Evolutionary conservation across 2,797 vertebrate genomes (phyloP), one percentile per base, ranked within the genome.

Genomic region (Kryptopterus vitreolus): DNA sequence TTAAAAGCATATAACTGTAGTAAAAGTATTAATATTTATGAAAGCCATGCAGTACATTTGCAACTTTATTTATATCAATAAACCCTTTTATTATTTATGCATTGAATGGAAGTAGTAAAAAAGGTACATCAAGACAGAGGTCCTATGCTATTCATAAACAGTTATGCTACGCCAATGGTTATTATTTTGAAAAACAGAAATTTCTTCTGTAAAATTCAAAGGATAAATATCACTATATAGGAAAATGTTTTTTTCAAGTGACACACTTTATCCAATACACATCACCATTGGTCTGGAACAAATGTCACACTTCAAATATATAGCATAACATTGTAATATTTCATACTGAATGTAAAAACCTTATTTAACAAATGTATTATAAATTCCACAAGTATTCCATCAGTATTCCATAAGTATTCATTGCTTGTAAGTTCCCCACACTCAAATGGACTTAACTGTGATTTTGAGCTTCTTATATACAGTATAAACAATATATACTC

Each of bases 1-100:
- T 57, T 73, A 10, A 35, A 4, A 33, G 11, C 7, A 5, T 53
- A 33, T 18, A 35, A 53, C 1, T 26, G 55, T n/a, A 53, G 50
- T 13, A 7, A 53, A 43, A 43, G 5, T 43, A 58, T 74, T 58
- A 58, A 58, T 74, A 74, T 74, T 74, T 58, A 74, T 74, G 15
- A 29, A n/a, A 26, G 18, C 2, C 7, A 74, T 73, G 26, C 33
- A 58, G 53, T 43, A 58, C 26, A 15, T 43, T 58, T 58, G n/a
- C 15, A 18, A n/a, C 8, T 43, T 74, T 58, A 10, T 73, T 24
- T 43, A 58, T 10, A 26, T 4, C 0, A 73, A 57, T 26, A 24
- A 35, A 38, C n/a, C 33, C n/a, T 43, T 24, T 58, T 18, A 26
- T 24, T 55, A 35, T 53, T 53, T 71, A 18, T 38, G 7, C 18